A percentile compares a stretch with the other conserved stretches of the same genome.
Conservation (phyloP, 2,888 invertebrate genomes). For the Eudasyphora cyanicolor region DNA sequence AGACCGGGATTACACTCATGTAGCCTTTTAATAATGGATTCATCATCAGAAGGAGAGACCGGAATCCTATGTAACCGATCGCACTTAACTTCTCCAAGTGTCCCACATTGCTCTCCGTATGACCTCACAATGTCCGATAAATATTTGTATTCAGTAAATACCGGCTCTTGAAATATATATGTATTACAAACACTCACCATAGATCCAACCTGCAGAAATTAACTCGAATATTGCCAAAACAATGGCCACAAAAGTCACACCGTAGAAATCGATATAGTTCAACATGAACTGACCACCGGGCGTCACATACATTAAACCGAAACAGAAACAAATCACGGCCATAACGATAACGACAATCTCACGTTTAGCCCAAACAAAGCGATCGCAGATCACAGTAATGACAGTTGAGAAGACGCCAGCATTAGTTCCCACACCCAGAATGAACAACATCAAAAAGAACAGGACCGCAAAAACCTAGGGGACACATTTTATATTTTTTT, state of each 20-base stretch:
- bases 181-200: too few species aligned
- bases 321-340: conserved; percentile 80
- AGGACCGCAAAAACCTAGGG: conserved; percentile 81
- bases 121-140: too few species aligned
- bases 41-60: too few species aligned
- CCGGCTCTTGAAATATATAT: too few species aligned
- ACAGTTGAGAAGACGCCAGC: conserved; percentile 80
- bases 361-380: conserved; percentile 76
- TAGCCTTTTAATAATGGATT: too few species aligned
- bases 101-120: too few species aligned
- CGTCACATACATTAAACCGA: conserved; percentile 84
- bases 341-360: conserved; percentile 81
- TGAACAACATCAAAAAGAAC: conserved; percentile 82
- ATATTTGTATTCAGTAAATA: too few species aligned
- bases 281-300: conserved; percentile 87
- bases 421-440: conserved; percentile 81
- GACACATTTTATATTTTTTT: too few species aligned
- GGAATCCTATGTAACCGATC: too few species aligned
- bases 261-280: conserved; percentile 86
- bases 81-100: too few species aligned
- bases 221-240: conserved; percentile 85
- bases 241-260: conserved; percentile 87
- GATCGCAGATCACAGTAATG: conserved; percentile 80
- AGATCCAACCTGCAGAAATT: conserved; percentile 87
- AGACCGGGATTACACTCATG: too few species aligned